A percentile compares a stretch with the other conserved stretches of the same genome.
Evolutionary conservation across 2,113 vertebrate species (phyloP).

Genomic region (Upupa epops): DNA sequence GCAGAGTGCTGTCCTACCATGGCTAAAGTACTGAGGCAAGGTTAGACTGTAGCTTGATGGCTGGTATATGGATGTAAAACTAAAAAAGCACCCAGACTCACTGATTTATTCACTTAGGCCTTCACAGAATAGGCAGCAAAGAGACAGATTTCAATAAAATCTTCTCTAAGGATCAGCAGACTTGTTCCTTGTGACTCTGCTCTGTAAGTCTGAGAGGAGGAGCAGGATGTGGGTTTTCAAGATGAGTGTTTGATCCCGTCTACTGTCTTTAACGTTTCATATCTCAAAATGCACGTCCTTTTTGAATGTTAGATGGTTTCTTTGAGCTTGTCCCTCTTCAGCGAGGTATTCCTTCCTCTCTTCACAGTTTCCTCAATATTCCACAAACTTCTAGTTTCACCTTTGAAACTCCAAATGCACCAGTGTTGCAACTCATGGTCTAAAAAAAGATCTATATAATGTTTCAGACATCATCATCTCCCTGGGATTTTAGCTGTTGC

Average conservation of each 20-base stretch:
- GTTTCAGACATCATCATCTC: conserved; percentile 39
- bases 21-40: background rate
- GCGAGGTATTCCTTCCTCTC: background rate
- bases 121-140: background rate
- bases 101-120: background rate
- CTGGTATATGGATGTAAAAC: background rate
- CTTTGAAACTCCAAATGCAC: background rate
- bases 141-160: background rate
- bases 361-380: background rate
- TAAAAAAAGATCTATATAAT: conserved; percentile 32
- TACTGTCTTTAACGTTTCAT: background rate
- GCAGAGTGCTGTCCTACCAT: background rate
- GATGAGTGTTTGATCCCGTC: conserved; percentile 22
- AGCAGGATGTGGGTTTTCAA: conserved; percentile 52
- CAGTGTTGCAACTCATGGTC: background rate
- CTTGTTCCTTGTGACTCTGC: conserved; percentile 15
- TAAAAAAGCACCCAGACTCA: background rate
- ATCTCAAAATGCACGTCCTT: background rate
- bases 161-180: conserved; percentile 11
- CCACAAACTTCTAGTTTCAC: background rate
- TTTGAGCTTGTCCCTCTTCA: conserved; percentile 3
- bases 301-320: background rate
- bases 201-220: background rate
- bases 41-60: background rate
- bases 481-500: conserved; percentile 53